Evolutionary conservation across 2,113 vertebrate species (phyloP), one percentile per base, ranked within the genome.

Genomic region (Falco punctatus): DNA sequence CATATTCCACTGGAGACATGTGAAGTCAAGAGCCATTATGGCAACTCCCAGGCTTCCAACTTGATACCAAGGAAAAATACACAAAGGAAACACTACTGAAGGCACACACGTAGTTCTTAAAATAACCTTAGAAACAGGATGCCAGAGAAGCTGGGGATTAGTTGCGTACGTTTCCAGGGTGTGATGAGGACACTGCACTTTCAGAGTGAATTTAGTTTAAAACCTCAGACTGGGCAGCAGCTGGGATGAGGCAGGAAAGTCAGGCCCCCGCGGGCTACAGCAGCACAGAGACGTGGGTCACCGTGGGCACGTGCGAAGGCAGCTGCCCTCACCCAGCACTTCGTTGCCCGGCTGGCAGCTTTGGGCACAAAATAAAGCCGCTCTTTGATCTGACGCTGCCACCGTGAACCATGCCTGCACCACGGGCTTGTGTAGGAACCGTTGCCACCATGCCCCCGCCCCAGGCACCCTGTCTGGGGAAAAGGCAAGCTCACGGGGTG

Each of bases 371-470:
- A 30, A 22, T 24, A 7, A 48, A n/a, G 42, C 28, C 51, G 18
- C 35, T 17, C 49, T 91, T 90, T 75, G 24, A 14, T 19, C 65
- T 54, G 8, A 13, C 26, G 23, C 26, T 74, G 33, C 42, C 11
- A 4, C 59, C 18, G 17, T 5, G n/a, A 86, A 13, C 66, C 18
- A 0, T 3, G 5, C 5, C 33, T 0, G 0, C 38, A 38, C 27
- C 78, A 6, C 3, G 3, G 0, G 1, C 28, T 28, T 19, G 11
- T 12, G 10, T 0, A 33, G 69, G 38, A 78, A 23, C 38, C 20
- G 49, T 33, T 75, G 58, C 44, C 81, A 40, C 66, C 44, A 2
- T 11, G 70, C 38, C 52, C 72, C 71, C 71, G 38, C 5, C 24
- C 33, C 13, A 4, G 18, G 44, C 65, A 82, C 58, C 38, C 33